phyloP scores from a whole-genome alignment of 2,113 vertebrate species.

The Zosterops lateralis region DNA sequence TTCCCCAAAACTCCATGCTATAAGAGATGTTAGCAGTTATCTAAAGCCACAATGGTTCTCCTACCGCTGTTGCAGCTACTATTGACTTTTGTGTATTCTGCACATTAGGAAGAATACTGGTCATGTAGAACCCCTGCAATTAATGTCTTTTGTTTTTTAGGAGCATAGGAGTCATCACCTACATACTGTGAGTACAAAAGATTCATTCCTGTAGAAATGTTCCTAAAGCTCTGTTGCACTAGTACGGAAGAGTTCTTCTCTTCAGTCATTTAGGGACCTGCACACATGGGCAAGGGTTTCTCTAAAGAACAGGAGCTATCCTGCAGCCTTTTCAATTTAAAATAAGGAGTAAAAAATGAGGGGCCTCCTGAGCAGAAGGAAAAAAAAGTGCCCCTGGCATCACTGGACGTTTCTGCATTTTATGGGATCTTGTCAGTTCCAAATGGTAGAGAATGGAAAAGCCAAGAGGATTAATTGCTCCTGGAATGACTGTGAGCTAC shows the following conservation, averaged over 20 bases:
- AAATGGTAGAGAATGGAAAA: not conserved
- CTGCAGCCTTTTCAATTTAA: not conserved
- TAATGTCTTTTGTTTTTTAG: constrained; percentile 74
- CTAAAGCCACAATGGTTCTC: not conserved
- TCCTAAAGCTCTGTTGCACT: not conserved
- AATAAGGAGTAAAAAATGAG: not conserved
- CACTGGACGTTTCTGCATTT: not conserved
- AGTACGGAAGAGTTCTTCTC: not conserved
- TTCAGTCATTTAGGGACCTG: not conserved
- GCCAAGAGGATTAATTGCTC: not conserved
- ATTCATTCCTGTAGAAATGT: not conserved
- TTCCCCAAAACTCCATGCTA: not conserved
- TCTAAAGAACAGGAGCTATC: not conserved
- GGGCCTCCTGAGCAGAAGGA: not conserved
- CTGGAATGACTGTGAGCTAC: not conserved
- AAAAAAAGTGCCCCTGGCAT: not conserved
- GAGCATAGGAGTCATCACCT: constrained; percentile 98
- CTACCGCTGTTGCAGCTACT: not conserved
- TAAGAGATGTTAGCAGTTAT: not conserved
- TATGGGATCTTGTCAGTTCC: not conserved
- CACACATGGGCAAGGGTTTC: not conserved
- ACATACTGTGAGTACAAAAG: constrained; percentile 90
- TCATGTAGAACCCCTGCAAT: not conserved
- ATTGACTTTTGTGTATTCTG: not conserved
- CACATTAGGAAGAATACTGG: not conserved